Evolutionary conservation across 2,113 vertebrate species (phyloP).

Genomic region (Labeo rohita): DNA sequence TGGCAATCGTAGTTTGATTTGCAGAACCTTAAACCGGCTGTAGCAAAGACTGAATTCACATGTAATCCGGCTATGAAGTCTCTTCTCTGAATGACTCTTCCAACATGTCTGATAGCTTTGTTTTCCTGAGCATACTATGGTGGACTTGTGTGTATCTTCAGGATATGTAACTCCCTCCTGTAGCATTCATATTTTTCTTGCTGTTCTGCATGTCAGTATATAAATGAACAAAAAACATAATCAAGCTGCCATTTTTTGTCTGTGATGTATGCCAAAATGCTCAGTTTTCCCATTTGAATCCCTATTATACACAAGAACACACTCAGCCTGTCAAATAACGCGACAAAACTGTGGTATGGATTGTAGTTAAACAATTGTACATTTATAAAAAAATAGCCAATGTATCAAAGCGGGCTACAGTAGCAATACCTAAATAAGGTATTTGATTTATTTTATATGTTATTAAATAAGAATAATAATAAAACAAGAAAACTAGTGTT

Average conservation of each 20-base stretch:
- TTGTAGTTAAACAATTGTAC: constrained; percentile 40
- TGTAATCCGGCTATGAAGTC: constrained; percentile 9
- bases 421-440: constrained; percentile 45
- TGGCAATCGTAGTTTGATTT: not conserved
- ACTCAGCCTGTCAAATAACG: constrained; percentile 46
- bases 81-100: constrained; percentile 8
- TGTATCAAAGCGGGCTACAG: constrained; percentile 47
- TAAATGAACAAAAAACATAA: constrained; percentile 55
- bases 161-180: constrained; percentile 56
- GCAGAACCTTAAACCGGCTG: not conserved
- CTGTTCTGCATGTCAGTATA: constrained; percentile 72
- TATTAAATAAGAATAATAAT: constrained; percentile 53
- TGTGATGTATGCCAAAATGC: constrained; percentile 41
- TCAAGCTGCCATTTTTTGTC: constrained; percentile 45
- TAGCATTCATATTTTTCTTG: constrained; percentile 58
- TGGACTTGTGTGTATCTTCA: constrained; percentile 58
- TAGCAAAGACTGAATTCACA: not conserved
- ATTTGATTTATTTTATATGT: constrained; percentile 50
- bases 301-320: constrained; percentile 33
- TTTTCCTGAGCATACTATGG: constrained; percentile 55
- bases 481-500: constrained; percentile 39
- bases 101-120: constrained; percentile 54
- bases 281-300: constrained; percentile 1
- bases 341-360: constrained; percentile 47
- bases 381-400: constrained; percentile 34